Evolutionary conservation across 2,797 vertebrate genomes (phyloP).

Genomic region (Thunnus albacares): DNA sequence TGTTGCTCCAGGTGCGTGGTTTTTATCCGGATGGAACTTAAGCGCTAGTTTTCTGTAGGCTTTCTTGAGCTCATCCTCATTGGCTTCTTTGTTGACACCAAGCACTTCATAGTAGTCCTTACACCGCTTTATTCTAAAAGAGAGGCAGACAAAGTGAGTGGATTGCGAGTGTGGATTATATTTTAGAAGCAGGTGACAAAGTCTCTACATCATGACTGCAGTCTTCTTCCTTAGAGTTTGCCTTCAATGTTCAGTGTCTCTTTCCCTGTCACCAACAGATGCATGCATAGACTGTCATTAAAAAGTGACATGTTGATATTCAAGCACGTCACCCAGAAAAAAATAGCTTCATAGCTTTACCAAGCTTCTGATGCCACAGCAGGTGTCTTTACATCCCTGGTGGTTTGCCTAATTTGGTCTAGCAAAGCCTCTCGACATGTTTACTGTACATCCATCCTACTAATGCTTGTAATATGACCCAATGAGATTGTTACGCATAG

Average conservation of each 20-base stretch:
- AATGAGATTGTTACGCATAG: no score
- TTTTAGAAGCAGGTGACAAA: background rate
- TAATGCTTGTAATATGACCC: no score
- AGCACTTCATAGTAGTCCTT: slow-evolving; percentile 98
- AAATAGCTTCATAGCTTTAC: background rate
- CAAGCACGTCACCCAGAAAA: background rate
- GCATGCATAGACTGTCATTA: background rate
- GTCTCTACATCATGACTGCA: background rate
- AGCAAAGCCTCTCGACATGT: background rate
- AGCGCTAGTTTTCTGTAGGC: slow-evolving; percentile 97
- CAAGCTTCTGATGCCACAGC: background rate
- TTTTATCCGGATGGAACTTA: slow-evolving; percentile 99
- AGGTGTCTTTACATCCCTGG: background rate
- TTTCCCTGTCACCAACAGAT: background rate
- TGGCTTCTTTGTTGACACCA: slow-evolving; percentile 92
- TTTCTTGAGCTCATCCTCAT: slow-evolving; percentile 97
- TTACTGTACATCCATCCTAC: background rate
- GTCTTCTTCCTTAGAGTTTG: background rate
- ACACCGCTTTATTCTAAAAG: slow-evolving; percentile 95
- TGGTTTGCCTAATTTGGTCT: background rate
- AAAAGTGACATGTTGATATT: background rate
- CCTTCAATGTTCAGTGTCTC: background rate
- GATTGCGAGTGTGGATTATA: background rate
- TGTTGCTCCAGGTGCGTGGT: slow-evolving; percentile 96
- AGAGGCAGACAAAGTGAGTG: background rate